phyloP scores from a whole-genome alignment of 1,140 invertebrate species.

The Drosophila ananassae region DNA sequence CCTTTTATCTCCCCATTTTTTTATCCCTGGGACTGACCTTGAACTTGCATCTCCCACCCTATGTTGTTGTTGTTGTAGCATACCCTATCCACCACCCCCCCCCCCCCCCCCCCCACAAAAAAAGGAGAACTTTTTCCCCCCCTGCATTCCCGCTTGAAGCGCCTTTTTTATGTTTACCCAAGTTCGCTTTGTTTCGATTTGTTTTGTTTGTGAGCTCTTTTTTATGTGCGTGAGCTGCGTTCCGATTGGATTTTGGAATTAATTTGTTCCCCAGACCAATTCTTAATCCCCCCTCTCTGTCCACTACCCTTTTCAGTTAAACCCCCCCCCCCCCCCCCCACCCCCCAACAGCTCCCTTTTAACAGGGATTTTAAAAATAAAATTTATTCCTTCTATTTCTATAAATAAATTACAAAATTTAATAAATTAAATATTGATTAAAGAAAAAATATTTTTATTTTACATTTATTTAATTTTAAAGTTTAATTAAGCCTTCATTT shows the following conservation, averaged over 20 bases:
- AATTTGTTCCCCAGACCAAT: slow-evolving; percentile 41
- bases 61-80: no score
- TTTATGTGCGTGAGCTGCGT: slow-evolving; percentile 46
- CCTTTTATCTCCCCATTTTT: not conserved
- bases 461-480: not conserved
- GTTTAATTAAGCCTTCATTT: no score
- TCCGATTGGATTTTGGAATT: slow-evolving; percentile 59
- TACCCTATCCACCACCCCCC: not conserved
- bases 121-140: slow-evolving; percentile 27
- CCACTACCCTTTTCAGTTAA: not conserved
- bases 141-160: slow-evolving; percentile 2
- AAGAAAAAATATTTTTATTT: no score
- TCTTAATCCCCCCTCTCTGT: slow-evolving; percentile 4
- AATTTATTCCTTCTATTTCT: no score
- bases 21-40: slow-evolving; percentile 33
- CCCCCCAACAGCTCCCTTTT: no score
- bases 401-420: no score
- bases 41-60: slow-evolving; percentile 51
- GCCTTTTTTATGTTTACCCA: not conserved
- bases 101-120: not conserved
- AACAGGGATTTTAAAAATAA: no score
- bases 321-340: no score
- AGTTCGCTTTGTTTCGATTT: slow-evolving; percentile 20
- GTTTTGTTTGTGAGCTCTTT: slow-evolving; percentile 16
- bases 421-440: no score